Evolutionary conservation across 2,113 vertebrate species (phyloP).

Genomic region (Catharus bicknelli): DNA sequence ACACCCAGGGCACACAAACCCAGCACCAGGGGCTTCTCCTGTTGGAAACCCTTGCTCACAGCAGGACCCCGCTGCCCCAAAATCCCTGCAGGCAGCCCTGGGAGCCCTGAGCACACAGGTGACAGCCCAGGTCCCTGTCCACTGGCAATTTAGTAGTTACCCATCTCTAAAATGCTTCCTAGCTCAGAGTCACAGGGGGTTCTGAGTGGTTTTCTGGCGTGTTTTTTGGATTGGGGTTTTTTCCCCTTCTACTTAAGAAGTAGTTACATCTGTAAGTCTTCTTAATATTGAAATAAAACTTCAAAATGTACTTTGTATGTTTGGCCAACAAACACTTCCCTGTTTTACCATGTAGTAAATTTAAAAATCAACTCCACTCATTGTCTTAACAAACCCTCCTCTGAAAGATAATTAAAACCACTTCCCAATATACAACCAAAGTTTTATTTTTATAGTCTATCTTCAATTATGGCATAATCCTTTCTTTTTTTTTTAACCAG

Average conservation of each 20-base stretch:
- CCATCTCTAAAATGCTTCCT: conserved; percentile 28
- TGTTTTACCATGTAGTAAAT: conserved; percentile 48
- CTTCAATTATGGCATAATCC: conserved; percentile 80
- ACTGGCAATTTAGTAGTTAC: not conserved
- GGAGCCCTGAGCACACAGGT: not conserved
- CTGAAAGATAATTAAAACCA: conserved; percentile 78
- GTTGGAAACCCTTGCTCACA: not conserved
- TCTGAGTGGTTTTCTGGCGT: not conserved
- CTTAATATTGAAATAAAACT: conserved; percentile 48
- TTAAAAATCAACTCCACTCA: conserved; percentile 52
- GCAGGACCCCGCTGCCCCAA: no score
- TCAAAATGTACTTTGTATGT: conserved; percentile 35
- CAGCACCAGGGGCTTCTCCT: rapidly evolving
- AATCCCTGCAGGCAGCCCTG: conserved; percentile 15
- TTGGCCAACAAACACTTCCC: conserved; percentile 38
- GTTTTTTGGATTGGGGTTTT: rapidly evolving
- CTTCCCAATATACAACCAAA: conserved; percentile 81
- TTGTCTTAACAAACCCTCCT: conserved; percentile 58
- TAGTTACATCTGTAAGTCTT: conserved; percentile 34
- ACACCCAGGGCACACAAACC: not conserved
- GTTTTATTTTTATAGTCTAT: conserved; percentile 85
- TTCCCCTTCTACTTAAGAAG: not conserved
- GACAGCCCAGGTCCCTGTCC: not conserved
- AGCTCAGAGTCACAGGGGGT: not conserved
- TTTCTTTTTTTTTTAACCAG: conserved; percentile 75